Base-by-base conservation (phyloP, 30 jellyfish, hydroid and myxozoan species). In the Catostylus mosaicus region DNA sequence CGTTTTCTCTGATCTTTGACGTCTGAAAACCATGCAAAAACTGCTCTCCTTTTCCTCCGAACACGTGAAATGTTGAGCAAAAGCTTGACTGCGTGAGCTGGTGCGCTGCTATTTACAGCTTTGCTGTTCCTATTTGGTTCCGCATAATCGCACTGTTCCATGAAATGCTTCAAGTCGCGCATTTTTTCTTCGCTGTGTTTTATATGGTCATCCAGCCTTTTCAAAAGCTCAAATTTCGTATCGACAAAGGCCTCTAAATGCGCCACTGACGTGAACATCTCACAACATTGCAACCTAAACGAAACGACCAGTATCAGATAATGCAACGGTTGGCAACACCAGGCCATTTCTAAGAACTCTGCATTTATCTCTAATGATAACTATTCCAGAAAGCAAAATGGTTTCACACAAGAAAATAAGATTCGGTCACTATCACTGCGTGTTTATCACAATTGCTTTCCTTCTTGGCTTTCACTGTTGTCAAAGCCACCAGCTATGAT, bases 221-320 rank as follows among this genome's bases (percentile, higher is more conserved):
- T 31, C 36, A 35, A 26, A 32, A 79, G 23, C 66, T 67, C 89
- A 37, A 23, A 38, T 19, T 63, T 69, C 19, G 47, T 27, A 32
- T 79, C 81, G 46, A 79, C 20, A n/a, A 79, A 35, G 54, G 68
- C 29, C 33, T 79, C 89, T 64, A 79, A 22, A 30, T 79, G 89
- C 38, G 89, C 89, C 4, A 64, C 82, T 29, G 89, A 79, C 10
- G 82, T 79, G 34, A 61, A 79, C 23, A 79, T 51, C 61, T 79
- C 89, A 73, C 89, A 63, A 20, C 37, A 26, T 18, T 47, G 65
- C 75, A 61, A 52, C n/a, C 60, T 51, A 9, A 77, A 77, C 67
- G 34, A 46, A 51, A 43, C 47, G 68, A 72, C 1, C 45, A 72
- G 38, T 33, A 72, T 9, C 22, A 72, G 23, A 1, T 40, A 4